Evolutionary conservation across 2,888 invertebrate genomes (phyloP), one percentile per base, ranked within the genome.

Genomic region (Nycteola revayana): DNA sequence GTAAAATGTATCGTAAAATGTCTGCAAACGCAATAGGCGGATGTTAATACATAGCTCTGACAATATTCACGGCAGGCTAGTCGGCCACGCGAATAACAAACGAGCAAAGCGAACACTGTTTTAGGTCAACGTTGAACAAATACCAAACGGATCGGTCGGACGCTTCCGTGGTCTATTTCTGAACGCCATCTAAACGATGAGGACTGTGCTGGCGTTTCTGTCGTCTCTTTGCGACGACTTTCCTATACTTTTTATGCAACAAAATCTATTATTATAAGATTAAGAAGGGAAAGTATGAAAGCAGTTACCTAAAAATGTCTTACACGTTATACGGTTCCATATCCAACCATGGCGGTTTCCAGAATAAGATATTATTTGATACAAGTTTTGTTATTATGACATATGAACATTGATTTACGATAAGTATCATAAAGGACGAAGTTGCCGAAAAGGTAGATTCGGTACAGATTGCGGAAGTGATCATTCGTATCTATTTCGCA

Each of bases 71-170:
- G 60, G 53, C 66, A 46, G 65, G 63, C 70, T 69, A 74, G 69
- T 76, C 73, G 75, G 68, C 74, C 74, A 74, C 63, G 79, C 80
- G 74, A 85, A 84, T 84, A 87, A 81, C 81, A 86, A 82, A 86
- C 81, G 82, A 84, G 84, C 84, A 86, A 85, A 85, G 78, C 85
- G 71, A 82, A 71, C 79, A 71, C 88, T 87, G 86, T 87, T 88
- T 88, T 88, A 88, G 88, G 88, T 87, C 88, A 87, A 87, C 88
- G 82, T 77, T 80, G 84, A 87, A 86, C 86, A 87, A 87, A 88
- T 88, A 87, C 88, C 87, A 88, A 87, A 88, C 87, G 80, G 84
- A 86, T 85, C 85, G 87, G 76, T 79, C 77, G 80, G 76, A 73
- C 82, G 84, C 85, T 88, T 87, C 88, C 87, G 87, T 76, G 81